A percentile compares a stretch with the other conserved stretches of the same genome.
phyloP scores from a whole-genome alignment of 2,888 invertebrate species.

The Scaptomyza reducta region DNA sequence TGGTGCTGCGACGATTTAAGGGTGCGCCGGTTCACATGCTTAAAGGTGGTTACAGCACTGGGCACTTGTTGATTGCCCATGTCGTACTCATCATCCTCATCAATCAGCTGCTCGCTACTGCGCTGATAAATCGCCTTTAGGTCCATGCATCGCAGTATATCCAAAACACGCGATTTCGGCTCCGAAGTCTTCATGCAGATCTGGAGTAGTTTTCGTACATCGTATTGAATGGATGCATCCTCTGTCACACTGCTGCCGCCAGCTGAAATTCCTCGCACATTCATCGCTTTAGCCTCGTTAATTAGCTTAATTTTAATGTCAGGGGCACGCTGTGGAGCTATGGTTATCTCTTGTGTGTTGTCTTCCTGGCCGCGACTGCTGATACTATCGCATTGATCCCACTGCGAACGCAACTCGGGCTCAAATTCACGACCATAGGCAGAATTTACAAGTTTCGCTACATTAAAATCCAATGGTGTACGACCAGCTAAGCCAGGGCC shows the following conservation, averaged over 20 bases:
- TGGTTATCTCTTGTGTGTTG: conserved; percentile 86
- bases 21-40: conserved; percentile 77
- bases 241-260: conserved; percentile 60
- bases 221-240: conserved; percentile 81
- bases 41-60: conserved; percentile 74
- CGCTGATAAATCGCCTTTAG: conserved; percentile 83
- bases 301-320: conserved; percentile 83
- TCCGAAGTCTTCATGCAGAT: conserved; percentile 83
- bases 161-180: conserved; percentile 78
- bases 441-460: conserved; percentile 82
- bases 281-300: conserved; percentile 83
- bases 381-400: conserved; percentile 77
- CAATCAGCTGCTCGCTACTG: conserved; percentile 53
- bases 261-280: conserved; percentile 78
- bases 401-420: conserved; percentile 82
- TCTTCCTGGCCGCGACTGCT: conserved; percentile 55
- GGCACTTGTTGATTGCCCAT: conserved; percentile 82
- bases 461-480: conserved; percentile 82
- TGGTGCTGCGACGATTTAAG: conserved; percentile 86
- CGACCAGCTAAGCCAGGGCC: conserved; percentile 72
- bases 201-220: conserved; percentile 81
- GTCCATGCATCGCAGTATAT: conserved; percentile 83
- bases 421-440: conserved; percentile 83
- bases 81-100: conserved; percentile 79
- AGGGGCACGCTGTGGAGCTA: conserved; percentile 85